Evolutionary conservation across 1,140 invertebrate genomes (phyloP).

Genomic region (Heliconius himera): DNA sequence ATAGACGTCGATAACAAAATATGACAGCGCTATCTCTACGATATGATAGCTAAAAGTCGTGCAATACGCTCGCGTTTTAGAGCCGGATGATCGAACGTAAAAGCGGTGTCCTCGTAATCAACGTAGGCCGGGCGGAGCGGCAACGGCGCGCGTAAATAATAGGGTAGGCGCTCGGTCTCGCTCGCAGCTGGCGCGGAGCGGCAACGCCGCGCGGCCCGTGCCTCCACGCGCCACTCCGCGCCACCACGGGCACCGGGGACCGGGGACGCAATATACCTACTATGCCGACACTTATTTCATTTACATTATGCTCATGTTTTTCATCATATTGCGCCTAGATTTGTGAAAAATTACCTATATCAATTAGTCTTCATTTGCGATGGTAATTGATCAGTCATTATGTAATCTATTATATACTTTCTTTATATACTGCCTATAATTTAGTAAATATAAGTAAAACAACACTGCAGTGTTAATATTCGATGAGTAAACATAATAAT

Average conservation of each 20-base stretch:
- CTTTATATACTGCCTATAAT: slow-evolving; percentile 35
- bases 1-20: background rate
- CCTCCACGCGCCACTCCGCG: slow-evolving; percentile 59
- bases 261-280: slow-evolving; percentile 69
- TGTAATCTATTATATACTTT: slow-evolving; percentile 40
- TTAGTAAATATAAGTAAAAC: background rate
- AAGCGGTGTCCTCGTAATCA: slow-evolving; percentile 81
- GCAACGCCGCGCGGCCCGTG: slow-evolving; percentile 69
- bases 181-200: slow-evolving; percentile 73
- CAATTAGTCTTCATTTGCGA: background rate
- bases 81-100: slow-evolving; percentile 78
- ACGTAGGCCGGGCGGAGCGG: slow-evolving; percentile 80
- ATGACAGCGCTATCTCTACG: background rate
- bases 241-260: slow-evolving; percentile 53
- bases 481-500: background rate
- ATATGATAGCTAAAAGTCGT: slow-evolving; percentile 13
- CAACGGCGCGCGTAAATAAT: slow-evolving; percentile 83
- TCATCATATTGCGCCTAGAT: background rate
- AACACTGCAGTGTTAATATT: background rate
- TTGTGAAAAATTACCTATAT: background rate
- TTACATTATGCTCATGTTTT: slow-evolving; percentile 14
- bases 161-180: slow-evolving; percentile 79
- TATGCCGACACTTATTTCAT: slow-evolving; percentile 36
- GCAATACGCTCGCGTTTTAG: slow-evolving; percentile 44
- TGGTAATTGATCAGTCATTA: background rate